These are phyloP conservation scores for Netelia inedita DNA, from an alignment of 2,888 invertebrate genomes.

Conservation along the genomic window DNA sequence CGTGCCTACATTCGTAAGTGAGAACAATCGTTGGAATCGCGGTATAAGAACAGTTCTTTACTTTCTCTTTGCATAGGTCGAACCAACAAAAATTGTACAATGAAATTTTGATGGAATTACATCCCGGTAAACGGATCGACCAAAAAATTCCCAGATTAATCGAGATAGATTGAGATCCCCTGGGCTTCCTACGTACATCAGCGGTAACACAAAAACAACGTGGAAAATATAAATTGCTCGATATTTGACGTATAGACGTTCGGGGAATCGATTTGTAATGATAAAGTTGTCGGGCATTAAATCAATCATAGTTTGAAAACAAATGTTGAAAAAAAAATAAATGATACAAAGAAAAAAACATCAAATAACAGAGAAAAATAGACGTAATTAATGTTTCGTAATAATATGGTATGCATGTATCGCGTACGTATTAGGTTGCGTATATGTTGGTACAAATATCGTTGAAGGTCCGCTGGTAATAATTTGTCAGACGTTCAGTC, in stretches of 20 bases:
- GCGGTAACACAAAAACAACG: background rate
- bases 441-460: constrained; percentile 36
- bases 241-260: constrained; percentile 1
- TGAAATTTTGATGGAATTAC: no score
- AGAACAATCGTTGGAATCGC: no score
- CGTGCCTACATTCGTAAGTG: no score
- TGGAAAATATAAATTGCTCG: constrained; percentile 9
- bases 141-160: no score
- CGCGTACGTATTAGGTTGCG: background rate
- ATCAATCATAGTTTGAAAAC: constrained; percentile 32
- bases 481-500: constrained; percentile 77
- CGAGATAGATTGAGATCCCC: background rate
- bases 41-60: no score
- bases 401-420: constrained; percentile 16
- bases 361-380: background rate
- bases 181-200: background rate
- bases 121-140: no score
- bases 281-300: constrained; percentile 40
- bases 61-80: no score
- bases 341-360: background rate
- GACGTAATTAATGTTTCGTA: constrained; percentile 18
- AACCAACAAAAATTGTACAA: no score
- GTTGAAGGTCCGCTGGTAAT: constrained; percentile 58
- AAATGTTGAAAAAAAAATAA: constrained; percentile 8
- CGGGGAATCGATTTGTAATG: constrained; percentile 16